Evolutionary conservation across 2,113 vertebrate species (phyloP).

Genomic region (Pelecanoides urinatrix): DNA sequence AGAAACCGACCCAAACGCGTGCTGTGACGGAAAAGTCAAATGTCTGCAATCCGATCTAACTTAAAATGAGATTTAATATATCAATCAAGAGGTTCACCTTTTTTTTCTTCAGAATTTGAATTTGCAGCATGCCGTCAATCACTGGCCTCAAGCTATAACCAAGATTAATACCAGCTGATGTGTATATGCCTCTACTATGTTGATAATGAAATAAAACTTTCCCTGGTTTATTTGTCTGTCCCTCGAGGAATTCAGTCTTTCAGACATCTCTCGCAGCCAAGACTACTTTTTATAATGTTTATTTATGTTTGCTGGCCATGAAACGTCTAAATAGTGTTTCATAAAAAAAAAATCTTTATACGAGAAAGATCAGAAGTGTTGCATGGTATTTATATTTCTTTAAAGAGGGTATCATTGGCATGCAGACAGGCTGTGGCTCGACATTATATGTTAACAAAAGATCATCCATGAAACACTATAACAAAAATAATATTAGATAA

Average conservation of each 20-base stretch:
- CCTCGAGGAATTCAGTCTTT: background rate
- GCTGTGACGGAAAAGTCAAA: background rate
- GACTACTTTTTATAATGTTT: background rate
- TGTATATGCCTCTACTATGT: background rate
- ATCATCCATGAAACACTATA: background rate
- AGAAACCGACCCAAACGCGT: background rate
- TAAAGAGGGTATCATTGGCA: background rate
- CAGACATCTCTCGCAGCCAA: background rate
- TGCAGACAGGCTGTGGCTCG: background rate
- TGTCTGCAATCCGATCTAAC: background rate
- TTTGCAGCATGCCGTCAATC: background rate
- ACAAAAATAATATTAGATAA: background rate
- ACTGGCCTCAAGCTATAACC: background rate
- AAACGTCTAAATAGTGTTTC: conserved; percentile 14
- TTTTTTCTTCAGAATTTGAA: background rate
- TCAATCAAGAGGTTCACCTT: background rate
- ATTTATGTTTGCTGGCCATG: background rate
- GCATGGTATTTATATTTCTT: background rate
- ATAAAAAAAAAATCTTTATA: background rate
- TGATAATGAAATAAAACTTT: conserved; percentile 29
- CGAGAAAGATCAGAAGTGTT: background rate
- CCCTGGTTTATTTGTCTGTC: conserved; percentile 2
- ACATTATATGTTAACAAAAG: background rate
- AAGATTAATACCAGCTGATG: conserved; percentile 33
- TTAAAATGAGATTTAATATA: conserved; percentile 19